A percentile compares a stretch with the other conserved stretches of the same genome.
Conservation (phyloP, 2,888 invertebrate species). For the Xanthorhoe designata region DNA sequence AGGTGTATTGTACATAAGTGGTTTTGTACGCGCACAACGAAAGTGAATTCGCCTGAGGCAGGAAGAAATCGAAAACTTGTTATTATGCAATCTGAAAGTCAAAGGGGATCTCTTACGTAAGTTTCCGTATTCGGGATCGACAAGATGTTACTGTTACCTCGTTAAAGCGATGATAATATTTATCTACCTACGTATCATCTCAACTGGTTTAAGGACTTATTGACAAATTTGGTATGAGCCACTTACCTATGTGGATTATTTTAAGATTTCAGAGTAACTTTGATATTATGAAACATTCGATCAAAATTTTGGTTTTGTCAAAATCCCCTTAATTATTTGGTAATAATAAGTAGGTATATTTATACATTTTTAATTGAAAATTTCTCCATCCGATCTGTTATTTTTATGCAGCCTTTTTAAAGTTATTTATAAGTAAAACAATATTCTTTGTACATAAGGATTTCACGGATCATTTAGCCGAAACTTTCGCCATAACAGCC, state of each 20-base stretch:
- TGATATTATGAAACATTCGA: background rate
- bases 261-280: background rate
- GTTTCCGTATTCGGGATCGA: slow-evolving; percentile 48
- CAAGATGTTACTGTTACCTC: slow-evolving; percentile 34
- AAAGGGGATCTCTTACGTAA: slow-evolving; percentile 73
- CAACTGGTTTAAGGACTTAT: background rate
- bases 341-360: too few species aligned
- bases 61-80: slow-evolving; percentile 75
- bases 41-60: slow-evolving; percentile 68
- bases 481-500: slow-evolving; percentile 23
- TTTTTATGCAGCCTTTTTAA: too few species aligned
- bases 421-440: too few species aligned
- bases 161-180: slow-evolving; percentile 5
- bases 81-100: slow-evolving; percentile 72
- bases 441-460: slow-evolving; percentile 2
- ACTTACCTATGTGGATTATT: background rate
- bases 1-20: slow-evolving; percentile 19
- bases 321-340: too few species aligned
- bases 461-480: slow-evolving; percentile 17
- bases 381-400: too few species aligned
- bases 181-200: slow-evolving; percentile 17
- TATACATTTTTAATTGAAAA: too few species aligned
- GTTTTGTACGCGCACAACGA: slow-evolving; percentile 54
- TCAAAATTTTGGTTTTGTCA: too few species aligned
- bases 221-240: background rate